Evolutionary conservation across 2,113 vertebrate genomes (phyloP).

Genomic region (Rhea pennata): DNA sequence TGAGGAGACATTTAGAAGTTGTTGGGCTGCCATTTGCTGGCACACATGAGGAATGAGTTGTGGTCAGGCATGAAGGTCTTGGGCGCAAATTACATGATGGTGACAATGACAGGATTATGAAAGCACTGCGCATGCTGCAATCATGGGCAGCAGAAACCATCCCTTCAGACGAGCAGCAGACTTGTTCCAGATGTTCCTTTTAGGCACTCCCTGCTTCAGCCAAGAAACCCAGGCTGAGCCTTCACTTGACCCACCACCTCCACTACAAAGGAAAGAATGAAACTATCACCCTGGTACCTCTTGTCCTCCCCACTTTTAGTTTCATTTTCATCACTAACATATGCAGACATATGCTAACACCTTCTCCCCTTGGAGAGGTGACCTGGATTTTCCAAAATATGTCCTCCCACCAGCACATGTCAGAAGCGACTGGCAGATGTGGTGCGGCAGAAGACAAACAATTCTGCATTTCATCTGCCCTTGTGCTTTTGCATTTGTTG

Average conservation of each 20-base stretch:
- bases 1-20: neutral
- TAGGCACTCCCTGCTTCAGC: neutral
- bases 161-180: neutral
- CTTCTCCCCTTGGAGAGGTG: neutral
- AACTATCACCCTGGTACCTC: neutral
- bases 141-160: neutral
- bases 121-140: neutral
- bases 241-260: neutral
- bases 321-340: conserved; percentile 32
- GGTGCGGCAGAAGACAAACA: neutral
- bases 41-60: neutral
- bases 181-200: neutral
- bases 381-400: neutral
- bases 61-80: neutral
- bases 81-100: neutral
- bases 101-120: neutral
- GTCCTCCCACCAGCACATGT: neutral
- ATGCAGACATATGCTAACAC: neutral
- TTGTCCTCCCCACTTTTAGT: neutral
- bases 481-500: neutral
- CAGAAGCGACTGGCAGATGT: conserved; percentile 42
- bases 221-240: rapidly evolving
- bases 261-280: neutral
- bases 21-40: neutral
- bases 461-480: neutral